Evolutionary conservation across 1,140 invertebrate species (phyloP), one percentile per base, ranked within the genome.

Genomic region (Conus ventricosus): DNA sequence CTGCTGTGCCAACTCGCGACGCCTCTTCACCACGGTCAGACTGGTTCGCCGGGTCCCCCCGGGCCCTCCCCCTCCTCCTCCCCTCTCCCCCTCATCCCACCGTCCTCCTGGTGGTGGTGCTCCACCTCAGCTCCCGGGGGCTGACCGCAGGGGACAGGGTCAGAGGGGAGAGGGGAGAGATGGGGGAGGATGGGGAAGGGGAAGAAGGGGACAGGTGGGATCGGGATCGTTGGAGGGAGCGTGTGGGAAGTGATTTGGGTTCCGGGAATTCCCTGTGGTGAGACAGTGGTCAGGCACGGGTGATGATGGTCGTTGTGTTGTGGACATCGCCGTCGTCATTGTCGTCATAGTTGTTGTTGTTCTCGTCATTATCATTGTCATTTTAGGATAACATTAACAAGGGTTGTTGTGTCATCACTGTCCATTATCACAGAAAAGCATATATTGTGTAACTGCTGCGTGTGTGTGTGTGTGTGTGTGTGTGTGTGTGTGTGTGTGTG

Each of bases 221-320:
- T 10, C 57, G 55, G 5, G 54, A 27, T 23, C 57, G n/a, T 13
- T 63, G 23, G 15, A 67, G 23, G 6, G 4, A 20, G 23, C 82
- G 82, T 25, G 82, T 54, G 55, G 27, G 55, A 20, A 20, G 15
- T 17, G 57, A 25, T n/a, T 57, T 55, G 71, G 71, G 85, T 27
- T 78, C 85, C 55, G 85, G 85, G 54, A 87, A 87, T 71, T 87
- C 85, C 75, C 85, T 87, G 85, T 53, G 4, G 53, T 54, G 20
- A 54, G 11, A 83, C 15, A n/a, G 8, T 39, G 39, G 39, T 39
- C 39, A 39, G 39, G 3, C 15, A 15, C 57, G 8, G 57, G 5
- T 60, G 57, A 4, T 60, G 8, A 60, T 15, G 57, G 57, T 60
- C 57, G 57, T 60, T 15, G 57, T 84, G n/a, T 84, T 13, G 82